A percentile compares a stretch with the other conserved stretches of the same genome.
These are phyloP conservation scores for Dendroctonus ponderosae DNA, from an alignment of 1,140 invertebrate genomes.

Conservation along the genomic window DNA sequence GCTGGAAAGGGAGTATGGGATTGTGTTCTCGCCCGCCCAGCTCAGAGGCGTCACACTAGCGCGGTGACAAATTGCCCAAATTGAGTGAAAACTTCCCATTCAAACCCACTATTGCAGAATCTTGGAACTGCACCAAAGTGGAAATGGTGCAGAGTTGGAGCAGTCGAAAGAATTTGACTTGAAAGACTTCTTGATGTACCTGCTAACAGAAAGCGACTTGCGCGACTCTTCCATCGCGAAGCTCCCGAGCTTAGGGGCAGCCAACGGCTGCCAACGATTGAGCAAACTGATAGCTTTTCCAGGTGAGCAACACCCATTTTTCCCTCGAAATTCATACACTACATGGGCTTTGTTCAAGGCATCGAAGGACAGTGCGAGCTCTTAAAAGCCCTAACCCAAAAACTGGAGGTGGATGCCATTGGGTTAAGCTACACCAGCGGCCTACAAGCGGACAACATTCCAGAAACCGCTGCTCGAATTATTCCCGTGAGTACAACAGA, in stretches of 20 bases:
- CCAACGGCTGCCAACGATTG: too few species aligned
- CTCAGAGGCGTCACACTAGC: constrained; percentile 54
- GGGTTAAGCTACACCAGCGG: constrained; percentile 62
- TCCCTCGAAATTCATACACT: background rate
- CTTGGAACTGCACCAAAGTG: background rate
- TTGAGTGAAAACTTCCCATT: background rate
- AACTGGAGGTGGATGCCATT: constrained; percentile 62
- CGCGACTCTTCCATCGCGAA: background rate
- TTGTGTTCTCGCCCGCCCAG: constrained; percentile 61
- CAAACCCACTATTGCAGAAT: background rate
- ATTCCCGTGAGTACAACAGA: constrained; percentile 45
- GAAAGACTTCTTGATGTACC: background rate
- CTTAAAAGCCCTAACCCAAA: constrained; percentile 58
- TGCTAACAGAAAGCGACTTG: background rate
- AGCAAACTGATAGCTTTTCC: background rate
- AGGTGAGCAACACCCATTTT: background rate
- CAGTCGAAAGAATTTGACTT: background rate
- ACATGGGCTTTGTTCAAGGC: constrained; percentile 56
- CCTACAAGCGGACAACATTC: constrained; percentile 45
- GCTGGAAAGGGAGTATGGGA: constrained; percentile 63
- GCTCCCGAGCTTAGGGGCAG: too few species aligned
- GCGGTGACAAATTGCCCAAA: constrained; percentile 1
- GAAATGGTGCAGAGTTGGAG: background rate
- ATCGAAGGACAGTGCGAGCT: constrained; percentile 70
- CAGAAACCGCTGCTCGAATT: constrained; percentile 48